Evolutionary conservation across 1,140 invertebrate species (phyloP).

Genomic region (Drosophila azteca): DNA sequence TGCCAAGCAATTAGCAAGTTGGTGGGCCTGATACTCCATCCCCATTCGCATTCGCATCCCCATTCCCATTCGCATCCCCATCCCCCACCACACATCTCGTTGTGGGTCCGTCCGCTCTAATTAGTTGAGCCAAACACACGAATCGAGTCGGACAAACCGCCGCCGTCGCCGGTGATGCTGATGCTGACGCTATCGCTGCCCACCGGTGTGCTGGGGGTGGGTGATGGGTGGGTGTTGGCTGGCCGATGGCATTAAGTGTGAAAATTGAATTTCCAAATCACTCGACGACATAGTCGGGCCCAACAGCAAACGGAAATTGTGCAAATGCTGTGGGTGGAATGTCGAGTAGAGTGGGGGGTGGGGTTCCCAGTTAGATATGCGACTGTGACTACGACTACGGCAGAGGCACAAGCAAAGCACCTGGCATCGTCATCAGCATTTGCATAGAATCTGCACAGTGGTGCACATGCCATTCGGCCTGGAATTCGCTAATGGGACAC

Average conservation of each 20-base stretch:
- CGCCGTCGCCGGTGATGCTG: constrained; percentile 28
- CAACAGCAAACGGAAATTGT: constrained; percentile 73
- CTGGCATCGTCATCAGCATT: constrained; percentile 49
- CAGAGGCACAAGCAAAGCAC: constrained; percentile 12
- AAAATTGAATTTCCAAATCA: constrained; percentile 81
- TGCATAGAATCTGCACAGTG: constrained; percentile 51
- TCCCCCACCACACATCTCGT: constrained; percentile 8
- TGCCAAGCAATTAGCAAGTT: constrained; percentile 72
- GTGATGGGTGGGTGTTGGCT: constrained; percentile 24
- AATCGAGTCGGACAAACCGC: constrained; percentile 68
- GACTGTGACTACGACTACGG: not conserved
- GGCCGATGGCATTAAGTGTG: constrained; percentile 76
- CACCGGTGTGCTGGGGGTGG: not conserved
- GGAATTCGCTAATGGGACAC: too few relatives aligned
- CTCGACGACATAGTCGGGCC: constrained; percentile 38
- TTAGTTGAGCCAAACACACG: constrained; percentile 74
- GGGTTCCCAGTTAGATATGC: constrained; percentile 38
- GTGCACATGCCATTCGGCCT: not conserved
- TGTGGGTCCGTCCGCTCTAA: constrained; percentile 59
- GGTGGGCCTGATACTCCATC: constrained; percentile 6
- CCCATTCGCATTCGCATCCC: too few relatives aligned
- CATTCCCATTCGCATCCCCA: not conserved
- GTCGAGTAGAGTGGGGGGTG: constrained; percentile 14
- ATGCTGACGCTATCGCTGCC: constrained; percentile 1
- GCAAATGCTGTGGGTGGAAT: constrained; percentile 74